Percentiles rank a stretch among this genome's conserved stretches.
Conservation (phyloP, 2,888 invertebrate species). For the Lasioglossum morio region DNA sequence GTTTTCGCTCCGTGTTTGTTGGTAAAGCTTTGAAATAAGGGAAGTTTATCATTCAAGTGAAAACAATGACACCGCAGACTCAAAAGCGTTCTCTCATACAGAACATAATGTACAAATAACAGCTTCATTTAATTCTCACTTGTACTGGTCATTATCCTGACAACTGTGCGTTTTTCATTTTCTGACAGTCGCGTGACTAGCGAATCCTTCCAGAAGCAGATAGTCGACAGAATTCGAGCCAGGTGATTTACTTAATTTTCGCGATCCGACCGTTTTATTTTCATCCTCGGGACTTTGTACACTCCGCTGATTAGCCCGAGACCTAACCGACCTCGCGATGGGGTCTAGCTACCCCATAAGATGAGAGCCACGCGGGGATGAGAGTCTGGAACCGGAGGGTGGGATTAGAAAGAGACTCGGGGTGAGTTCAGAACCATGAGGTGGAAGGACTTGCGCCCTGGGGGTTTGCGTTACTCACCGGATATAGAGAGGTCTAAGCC, state of each 20-base stretch:
- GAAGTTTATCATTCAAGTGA: background rate
- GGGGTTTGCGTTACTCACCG: slow-evolving; percentile 75
- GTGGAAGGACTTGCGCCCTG: slow-evolving; percentile 68
- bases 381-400: slow-evolving; percentile 37
- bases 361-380: slow-evolving; percentile 44
- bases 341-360: slow-evolving; percentile 42
- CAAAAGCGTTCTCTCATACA: background rate
- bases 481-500: slow-evolving; percentile 80
- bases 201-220: slow-evolving; percentile 38
- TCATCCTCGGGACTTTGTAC: slow-evolving; percentile 77
- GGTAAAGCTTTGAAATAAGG: background rate
- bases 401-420: slow-evolving; percentile 59
- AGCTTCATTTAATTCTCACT: background rate
- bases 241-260: slow-evolving; percentile 81
- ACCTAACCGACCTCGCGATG: slow-evolving; percentile 56
- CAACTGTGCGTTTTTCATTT: background rate
- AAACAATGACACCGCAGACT: background rate
- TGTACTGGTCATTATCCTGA: background rate
- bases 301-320: slow-evolving; percentile 79
- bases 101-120: background rate
- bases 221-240: slow-evolving; percentile 63
- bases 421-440: slow-evolving; percentile 68
- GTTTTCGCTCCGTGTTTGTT: background rate
- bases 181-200: slow-evolving; percentile 5
- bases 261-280: slow-evolving; percentile 75